A percentile compares a stretch with the other conserved stretches of the same genome.
Evolutionary conservation across 2,113 vertebrate genomes (phyloP).

Genomic region (Stomatorhinus ivindoensis): DNA sequence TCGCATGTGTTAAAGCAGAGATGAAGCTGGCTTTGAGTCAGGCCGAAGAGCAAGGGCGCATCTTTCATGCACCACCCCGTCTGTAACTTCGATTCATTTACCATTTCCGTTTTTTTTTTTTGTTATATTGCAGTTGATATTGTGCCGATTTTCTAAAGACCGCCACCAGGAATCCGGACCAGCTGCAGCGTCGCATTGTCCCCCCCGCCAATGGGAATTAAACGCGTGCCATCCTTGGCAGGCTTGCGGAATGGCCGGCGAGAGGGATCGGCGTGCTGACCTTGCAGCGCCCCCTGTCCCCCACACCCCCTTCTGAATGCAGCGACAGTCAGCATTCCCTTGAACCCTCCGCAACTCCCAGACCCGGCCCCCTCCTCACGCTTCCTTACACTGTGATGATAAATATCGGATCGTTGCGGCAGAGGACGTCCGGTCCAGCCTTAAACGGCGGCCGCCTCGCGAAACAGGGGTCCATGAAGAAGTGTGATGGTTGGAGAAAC

Average conservation of each 20-base stretch:
- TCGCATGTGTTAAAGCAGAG: constrained; percentile 50
- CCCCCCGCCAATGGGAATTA: constrained; percentile 12
- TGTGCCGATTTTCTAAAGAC: not conserved
- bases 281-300: constrained; percentile 46
- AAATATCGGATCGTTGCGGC: constrained; percentile 39
- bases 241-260: constrained; percentile 35
- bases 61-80: not conserved
- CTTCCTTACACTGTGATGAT: constrained; percentile 34
- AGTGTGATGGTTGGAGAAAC: not conserved
- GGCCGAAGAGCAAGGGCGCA: not conserved
- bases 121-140: not conserved
- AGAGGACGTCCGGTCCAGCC: constrained; percentile 23
- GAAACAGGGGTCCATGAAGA: not conserved
- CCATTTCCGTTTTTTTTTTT: not conserved
- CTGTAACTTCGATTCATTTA: constrained; percentile 17
- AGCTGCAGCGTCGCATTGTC: not conserved
- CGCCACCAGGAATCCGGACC: not conserved
- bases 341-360: constrained; percentile 58
- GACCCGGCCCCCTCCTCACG: constrained; percentile 45
- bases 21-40: not conserved
- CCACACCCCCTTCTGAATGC: constrained; percentile 49
- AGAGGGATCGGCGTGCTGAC: constrained; percentile 51
- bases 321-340: constrained; percentile 54
- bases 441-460: not conserved
- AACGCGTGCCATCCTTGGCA: constrained; percentile 45